Conservation (phyloP, 1,140 invertebrate species). For the Laodelphax striatellus region DNA sequence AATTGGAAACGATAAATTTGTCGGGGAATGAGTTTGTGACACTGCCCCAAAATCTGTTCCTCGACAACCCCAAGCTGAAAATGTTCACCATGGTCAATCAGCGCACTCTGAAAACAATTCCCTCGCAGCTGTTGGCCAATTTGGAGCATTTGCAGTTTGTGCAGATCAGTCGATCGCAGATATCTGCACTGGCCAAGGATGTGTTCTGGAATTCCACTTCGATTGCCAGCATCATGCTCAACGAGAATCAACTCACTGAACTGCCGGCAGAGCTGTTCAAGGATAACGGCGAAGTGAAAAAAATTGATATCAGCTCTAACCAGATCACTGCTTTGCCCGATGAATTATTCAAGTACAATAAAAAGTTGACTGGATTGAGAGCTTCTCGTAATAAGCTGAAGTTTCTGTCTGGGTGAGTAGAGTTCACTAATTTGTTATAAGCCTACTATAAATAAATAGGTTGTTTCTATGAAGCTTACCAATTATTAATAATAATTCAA, state of each 20-base stretch:
- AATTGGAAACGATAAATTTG: slow-evolving; percentile 44
- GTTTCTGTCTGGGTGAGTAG: slow-evolving; percentile 38
- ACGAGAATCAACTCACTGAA: slow-evolving; percentile 38
- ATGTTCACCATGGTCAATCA: slow-evolving; percentile 43
- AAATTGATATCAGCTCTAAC: slow-evolving; percentile 41
- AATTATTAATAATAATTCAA: no score
- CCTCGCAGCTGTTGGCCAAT: slow-evolving; percentile 40
- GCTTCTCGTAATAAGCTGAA: slow-evolving; percentile 7
- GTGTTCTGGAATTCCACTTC: slow-evolving; percentile 40
- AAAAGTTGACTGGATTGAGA: slow-evolving; percentile 1
- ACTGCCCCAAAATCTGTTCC: slow-evolving; percentile 43
- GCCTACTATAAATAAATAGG: no score
- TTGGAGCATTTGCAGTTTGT: slow-evolving; percentile 38
- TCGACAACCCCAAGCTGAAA: slow-evolving; percentile 37
- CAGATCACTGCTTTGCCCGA: slow-evolving; percentile 26
- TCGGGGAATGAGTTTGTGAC: slow-evolving; percentile 44
- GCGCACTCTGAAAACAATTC: slow-evolving; percentile 39
- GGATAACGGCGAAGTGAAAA: slow-evolving; percentile 40
- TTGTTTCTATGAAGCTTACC: no score
- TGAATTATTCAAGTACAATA: slow-evolving; percentile 3
- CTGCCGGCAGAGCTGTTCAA: slow-evolving; percentile 42
- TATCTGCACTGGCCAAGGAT: slow-evolving; percentile 40
- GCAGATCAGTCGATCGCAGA: slow-evolving; percentile 34
- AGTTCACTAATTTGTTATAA: background rate
- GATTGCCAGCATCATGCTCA: slow-evolving; percentile 41